Conservation (phyloP, 2,888 invertebrate genomes). For the Archips xylosteana region DNA sequence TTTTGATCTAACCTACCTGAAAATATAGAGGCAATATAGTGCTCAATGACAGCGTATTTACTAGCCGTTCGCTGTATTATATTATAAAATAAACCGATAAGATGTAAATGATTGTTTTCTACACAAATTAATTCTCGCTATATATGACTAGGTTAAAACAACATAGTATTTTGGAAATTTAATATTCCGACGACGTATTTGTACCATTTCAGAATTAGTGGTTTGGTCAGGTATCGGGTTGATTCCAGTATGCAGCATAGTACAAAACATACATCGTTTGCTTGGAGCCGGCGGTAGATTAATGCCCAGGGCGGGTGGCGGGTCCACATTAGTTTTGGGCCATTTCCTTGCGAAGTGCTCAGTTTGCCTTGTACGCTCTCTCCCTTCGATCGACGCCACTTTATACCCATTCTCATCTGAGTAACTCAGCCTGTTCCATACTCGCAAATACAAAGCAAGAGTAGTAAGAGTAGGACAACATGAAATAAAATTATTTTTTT, state of each 20-base stretch:
- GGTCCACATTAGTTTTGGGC: conserved; percentile 74
- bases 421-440: conserved; percentile 1
- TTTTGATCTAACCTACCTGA: too few species aligned
- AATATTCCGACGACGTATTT: neutral
- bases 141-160: too few species aligned
- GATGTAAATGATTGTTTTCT: too few species aligned
- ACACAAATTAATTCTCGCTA: too few species aligned
- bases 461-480: conserved; percentile 5
- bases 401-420: conserved; percentile 13
- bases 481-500: neutral
- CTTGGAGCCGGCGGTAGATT: conserved; percentile 32
- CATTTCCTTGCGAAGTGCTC: conserved; percentile 77
- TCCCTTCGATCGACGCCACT: conserved; percentile 38
- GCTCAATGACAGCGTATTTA: too few species aligned
- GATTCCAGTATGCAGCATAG: neutral
- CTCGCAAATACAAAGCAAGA: neutral
- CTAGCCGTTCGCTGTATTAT: too few species aligned
- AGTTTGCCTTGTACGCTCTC: conserved; percentile 66
- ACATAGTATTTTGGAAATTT: neutral
- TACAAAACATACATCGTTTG: conserved; percentile 39
- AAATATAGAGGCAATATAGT: too few species aligned
- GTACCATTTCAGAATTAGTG: neutral
- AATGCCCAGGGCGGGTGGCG: conserved; percentile 37
- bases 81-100: too few species aligned
- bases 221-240: neutral